These are phyloP conservation scores for Pheosia gnoma DNA, from an alignment of 2,888 invertebrate species.

Conservation along the genomic window DNA sequence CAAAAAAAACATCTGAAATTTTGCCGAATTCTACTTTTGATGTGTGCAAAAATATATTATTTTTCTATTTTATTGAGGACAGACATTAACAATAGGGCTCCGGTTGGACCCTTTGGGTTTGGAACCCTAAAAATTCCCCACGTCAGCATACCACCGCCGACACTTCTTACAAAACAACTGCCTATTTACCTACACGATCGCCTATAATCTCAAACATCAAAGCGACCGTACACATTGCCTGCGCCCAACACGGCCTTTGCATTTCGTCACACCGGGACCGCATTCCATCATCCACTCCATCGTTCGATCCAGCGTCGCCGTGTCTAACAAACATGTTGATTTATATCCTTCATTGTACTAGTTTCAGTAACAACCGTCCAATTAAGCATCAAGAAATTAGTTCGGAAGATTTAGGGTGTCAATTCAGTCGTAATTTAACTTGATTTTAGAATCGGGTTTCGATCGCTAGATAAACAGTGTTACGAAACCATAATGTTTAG, in stretches of 20 bases:
- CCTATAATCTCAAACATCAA: conserved; percentile 37
- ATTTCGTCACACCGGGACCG: conserved; percentile 57
- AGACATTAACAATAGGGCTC: too few relatives aligned
- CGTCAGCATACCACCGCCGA: too few relatives aligned
- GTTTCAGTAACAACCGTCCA: conserved; percentile 41
- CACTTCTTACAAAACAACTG: background rate
- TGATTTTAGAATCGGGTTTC: background rate
- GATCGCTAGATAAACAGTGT: background rate
- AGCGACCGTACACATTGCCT: conserved; percentile 20
- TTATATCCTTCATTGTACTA: conserved; percentile 44
- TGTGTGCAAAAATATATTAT: too few relatives aligned
- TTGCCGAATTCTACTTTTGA: too few relatives aligned
- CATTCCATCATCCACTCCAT: conserved; percentile 43
- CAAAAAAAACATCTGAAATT: too few relatives aligned
- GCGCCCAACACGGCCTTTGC: conserved; percentile 48
- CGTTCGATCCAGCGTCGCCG: conserved; percentile 43
- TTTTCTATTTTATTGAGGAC: too few relatives aligned
- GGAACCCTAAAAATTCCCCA: too few relatives aligned
- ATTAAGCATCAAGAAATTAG: conserved; percentile 40
- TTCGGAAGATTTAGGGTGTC: conserved; percentile 30
- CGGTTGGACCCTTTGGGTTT: too few relatives aligned
- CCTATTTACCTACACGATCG: conserved; percentile 10
- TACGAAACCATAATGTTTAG: too few relatives aligned
- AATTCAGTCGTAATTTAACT: background rate
- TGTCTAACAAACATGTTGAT: conserved; percentile 52